Percentiles rank a stretch among this genome's conserved stretches.
These are phyloP conservation scores for Mesembrinibis cayennensis DNA, from an alignment of 2,113 vertebrate genomes.

Conservation along the genomic window DNA sequence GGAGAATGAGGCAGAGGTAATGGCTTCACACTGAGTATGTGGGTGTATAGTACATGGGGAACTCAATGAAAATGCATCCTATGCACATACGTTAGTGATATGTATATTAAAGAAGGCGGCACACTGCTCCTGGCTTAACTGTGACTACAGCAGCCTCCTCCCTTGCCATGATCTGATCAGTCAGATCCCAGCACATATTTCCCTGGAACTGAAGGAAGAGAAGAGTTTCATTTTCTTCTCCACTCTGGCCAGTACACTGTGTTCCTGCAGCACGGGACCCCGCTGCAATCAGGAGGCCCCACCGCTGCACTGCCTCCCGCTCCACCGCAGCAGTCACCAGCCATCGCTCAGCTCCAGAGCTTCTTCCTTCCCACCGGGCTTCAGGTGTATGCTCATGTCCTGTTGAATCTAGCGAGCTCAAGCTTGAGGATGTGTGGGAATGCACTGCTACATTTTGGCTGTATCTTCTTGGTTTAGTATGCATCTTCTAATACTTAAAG, in stretches of 20 bases:
- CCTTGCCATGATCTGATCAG: neutral
- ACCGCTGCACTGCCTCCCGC: accelerated
- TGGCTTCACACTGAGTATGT: neutral
- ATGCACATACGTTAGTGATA: neutral
- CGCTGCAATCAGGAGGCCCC: too few species aligned
- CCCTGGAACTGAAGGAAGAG: neutral
- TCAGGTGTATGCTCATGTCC: accelerated
- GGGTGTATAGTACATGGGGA: neutral
- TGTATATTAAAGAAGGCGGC: neutral
- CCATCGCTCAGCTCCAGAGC: accelerated
- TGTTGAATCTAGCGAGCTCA: neutral
- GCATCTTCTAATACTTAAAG: neutral
- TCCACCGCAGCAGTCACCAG: accelerated
- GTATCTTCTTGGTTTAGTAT: neutral
- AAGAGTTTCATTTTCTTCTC: neutral
- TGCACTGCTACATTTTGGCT: neutral
- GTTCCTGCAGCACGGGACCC: neutral
- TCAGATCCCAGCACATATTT: neutral
- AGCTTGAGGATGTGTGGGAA: neutral
- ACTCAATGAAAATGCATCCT: neutral
- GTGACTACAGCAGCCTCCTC: neutral
- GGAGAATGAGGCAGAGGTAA: neutral
- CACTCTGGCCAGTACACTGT: accelerated
- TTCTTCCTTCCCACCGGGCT: accelerated
- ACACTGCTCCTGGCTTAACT: neutral